Conservation (phyloP, 2,797 vertebrate species). For the Melopsittacus undulatus region DNA sequence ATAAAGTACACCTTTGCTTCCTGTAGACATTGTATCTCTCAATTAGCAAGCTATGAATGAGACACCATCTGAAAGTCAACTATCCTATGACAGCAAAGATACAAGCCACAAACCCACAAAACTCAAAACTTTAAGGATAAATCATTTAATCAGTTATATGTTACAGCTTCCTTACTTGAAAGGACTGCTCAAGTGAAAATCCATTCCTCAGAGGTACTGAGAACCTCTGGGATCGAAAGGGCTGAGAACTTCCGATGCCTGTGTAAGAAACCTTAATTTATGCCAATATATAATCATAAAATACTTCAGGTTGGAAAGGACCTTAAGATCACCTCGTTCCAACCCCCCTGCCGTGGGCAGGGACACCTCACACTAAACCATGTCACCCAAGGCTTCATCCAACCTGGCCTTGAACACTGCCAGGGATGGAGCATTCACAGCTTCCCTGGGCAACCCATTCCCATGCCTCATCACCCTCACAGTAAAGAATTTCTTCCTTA, state of each 20-base stretch:
- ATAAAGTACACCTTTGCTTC: not conserved
- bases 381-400: no score
- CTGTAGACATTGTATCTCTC: not conserved
- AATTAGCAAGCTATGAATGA: not conserved
- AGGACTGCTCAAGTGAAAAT: not conserved
- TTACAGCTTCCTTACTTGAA: not conserved
- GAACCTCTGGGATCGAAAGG: not conserved
- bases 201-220: not conserved
- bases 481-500: no score
- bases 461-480: no score
- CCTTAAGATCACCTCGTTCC: no score
- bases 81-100: not conserved
- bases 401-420: no score
- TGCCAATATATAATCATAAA: not conserved
- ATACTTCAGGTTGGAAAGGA: no score
- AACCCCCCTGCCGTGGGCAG: no score
- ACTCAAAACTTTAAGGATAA: not conserved
- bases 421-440: no score
- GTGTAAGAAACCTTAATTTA: not conserved
- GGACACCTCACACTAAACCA: no score
- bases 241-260: not conserved
- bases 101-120: not conserved
- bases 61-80: not conserved
- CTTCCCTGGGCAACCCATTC: no score
- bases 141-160: not conserved